A percentile compares a stretch with the other conserved stretches of the same genome.
Conservation (phyloP, 2,113 vertebrate species). For the Echinops telfairi region DNA sequence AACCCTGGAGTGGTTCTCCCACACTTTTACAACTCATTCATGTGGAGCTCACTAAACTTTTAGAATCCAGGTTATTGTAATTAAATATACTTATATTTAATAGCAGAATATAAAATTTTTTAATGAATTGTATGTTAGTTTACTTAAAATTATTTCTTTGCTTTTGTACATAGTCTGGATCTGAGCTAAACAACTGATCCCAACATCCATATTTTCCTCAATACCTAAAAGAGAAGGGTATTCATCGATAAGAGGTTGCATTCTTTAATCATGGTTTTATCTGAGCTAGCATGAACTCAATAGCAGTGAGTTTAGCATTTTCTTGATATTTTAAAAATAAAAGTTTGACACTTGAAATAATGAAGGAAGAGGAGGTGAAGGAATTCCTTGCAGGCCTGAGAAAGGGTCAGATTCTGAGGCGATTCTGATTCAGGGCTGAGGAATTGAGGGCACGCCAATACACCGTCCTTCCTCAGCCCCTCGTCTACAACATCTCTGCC, state of each 20-base stretch:
- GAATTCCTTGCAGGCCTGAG: not conserved
- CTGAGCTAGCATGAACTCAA: not conserved
- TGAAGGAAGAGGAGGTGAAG: not conserved
- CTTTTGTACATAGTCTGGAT: not conserved
- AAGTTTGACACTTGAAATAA: not conserved
- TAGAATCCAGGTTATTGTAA: conserved; percentile 13
- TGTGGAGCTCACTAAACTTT: conserved; percentile 53
- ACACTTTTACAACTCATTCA: conserved; percentile 41
- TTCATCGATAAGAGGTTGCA: not conserved
- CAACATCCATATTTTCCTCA: not conserved
- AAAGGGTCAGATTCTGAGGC: not conserved
- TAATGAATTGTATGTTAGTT: not conserved
- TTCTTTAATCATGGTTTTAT: conserved; percentile 9
- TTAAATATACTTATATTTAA: not conserved
- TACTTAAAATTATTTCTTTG: not conserved
- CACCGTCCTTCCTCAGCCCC: rapidly evolving
- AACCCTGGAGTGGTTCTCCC: conserved; percentile 4
- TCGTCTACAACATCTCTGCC: too few relatives aligned
- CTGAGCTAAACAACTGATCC: not conserved
- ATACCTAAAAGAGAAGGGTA: not conserved
- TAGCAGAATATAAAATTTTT: conserved; percentile 8
- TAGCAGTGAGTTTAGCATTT: too few relatives aligned
- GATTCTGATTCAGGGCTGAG: not conserved
- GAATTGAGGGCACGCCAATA: not conserved
- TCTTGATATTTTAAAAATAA: not conserved